Evolutionary conservation across 2,888 invertebrate genomes (phyloP).

Genomic region (Leptinotarsa haldemani): DNA sequence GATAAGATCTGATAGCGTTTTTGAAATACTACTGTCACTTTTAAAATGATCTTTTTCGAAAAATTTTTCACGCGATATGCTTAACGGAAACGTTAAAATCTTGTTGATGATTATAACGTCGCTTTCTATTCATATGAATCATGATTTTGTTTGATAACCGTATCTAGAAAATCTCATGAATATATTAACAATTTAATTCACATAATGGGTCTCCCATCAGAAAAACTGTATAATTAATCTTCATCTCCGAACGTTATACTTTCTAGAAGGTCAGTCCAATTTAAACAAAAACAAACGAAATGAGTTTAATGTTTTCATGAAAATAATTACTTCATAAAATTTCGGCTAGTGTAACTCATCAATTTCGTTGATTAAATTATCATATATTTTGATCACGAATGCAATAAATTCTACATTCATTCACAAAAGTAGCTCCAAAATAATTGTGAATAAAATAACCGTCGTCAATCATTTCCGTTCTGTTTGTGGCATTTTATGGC

Average conservation of each 20-base stretch:
- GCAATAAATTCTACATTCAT: neutral
- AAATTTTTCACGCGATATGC: no score
- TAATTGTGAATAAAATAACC: neutral
- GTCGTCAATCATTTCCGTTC: conserved; percentile 5
- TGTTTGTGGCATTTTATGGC: neutral
- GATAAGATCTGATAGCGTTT: no score
- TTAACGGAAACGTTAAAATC: no score
- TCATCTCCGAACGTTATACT: no score
- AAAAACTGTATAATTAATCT: no score
- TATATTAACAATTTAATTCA: neutral
- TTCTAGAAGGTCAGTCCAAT: no score
- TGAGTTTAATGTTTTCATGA: neutral
- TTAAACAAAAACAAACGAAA: neutral
- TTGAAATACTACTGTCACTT: no score
- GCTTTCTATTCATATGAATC: neutral
- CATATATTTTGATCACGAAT: neutral
- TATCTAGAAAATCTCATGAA: neutral
- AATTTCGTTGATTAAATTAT: neutral
- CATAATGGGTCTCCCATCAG: no score
- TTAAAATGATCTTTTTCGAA: no score
- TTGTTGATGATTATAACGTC: neutral
- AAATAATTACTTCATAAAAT: neutral
- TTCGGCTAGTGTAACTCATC: neutral
- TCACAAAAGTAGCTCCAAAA: neutral
- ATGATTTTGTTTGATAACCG: neutral